Evolutionary conservation across 2,797 vertebrate species (phyloP).

Genomic region (Selene dorsalis): DNA sequence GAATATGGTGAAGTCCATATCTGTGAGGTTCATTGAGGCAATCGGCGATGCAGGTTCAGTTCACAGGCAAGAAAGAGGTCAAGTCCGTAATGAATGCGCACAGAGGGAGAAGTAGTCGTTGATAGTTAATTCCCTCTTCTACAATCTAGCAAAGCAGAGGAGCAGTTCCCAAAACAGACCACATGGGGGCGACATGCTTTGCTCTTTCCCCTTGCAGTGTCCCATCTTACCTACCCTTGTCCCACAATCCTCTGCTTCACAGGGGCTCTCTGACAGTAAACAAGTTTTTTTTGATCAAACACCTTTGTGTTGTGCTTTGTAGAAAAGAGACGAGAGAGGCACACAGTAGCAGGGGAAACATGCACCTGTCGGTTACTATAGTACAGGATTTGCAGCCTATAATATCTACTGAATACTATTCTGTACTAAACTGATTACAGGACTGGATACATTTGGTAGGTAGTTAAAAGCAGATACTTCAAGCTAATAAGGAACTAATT

Average conservation of each 20-base stretch:
- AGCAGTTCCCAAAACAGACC: slow-evolving; percentile 58
- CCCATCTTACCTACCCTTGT: not conserved
- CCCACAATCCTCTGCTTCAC: slow-evolving; percentile 49
- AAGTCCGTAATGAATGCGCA: slow-evolving; percentile 40
- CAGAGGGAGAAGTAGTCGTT: slow-evolving; percentile 25
- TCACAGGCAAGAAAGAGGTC: slow-evolving; percentile 61
- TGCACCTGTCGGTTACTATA: slow-evolving; percentile 79
- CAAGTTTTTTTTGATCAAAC: slow-evolving; percentile 24
- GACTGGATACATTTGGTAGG: slow-evolving; percentile 51
- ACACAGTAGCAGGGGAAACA: slow-evolving; percentile 74
- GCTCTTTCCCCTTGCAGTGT: slow-evolving; percentile 6
- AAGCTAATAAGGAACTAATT: slow-evolving; percentile 31
- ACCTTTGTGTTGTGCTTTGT: slow-evolving; percentile 48
- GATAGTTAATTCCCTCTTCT: slow-evolving; percentile 26
- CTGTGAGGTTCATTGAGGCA: slow-evolving; percentile 46
- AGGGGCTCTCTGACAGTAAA: not conserved
- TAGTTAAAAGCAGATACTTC: slow-evolving; percentile 52
- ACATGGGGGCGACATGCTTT: slow-evolving; percentile 70
- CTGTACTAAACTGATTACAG: slow-evolving; percentile 40
- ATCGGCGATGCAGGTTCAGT: slow-evolving; percentile 65
- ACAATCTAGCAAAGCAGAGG: slow-evolving; percentile 43
- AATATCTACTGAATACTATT: slow-evolving; percentile 41
- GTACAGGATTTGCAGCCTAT: slow-evolving; percentile 57
- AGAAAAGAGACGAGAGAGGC: slow-evolving; percentile 58
- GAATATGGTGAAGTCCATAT: slow-evolving; percentile 35